A percentile compares a stretch with the other conserved stretches of the same genome.
phyloP scores from a whole-genome alignment of 2,113 vertebrate genomes.

The Tichodroma muraria region DNA sequence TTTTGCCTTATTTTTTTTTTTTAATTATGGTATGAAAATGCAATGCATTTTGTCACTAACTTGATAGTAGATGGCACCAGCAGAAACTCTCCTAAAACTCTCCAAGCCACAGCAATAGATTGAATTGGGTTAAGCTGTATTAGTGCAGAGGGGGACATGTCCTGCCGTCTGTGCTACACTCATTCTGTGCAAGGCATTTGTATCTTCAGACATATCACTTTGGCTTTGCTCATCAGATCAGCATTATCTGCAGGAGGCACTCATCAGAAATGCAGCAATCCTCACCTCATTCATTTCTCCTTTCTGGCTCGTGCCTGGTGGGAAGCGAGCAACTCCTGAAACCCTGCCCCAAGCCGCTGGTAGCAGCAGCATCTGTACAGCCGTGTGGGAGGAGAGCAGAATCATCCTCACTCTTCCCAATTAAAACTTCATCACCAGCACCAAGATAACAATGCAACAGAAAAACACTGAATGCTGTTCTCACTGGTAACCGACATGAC shows the following conservation, averaged over 20 bases:
- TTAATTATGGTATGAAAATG: neutral
- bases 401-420: neutral
- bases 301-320: neutral
- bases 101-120: neutral
- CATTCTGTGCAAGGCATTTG: neutral
- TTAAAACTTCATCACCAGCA: slow-evolving; percentile 18
- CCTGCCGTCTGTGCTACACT: neutral
- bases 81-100: neutral
- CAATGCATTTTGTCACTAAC: neutral
- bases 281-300: neutral
- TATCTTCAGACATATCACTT: neutral
- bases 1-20: neutral
- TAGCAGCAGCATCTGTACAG: neutral
- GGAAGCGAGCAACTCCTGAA: neutral
- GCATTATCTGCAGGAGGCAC: neutral
- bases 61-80: neutral
- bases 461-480: neutral
- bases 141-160: neutral
- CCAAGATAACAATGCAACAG: neutral
- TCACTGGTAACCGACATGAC: neutral
- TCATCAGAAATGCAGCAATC: neutral
- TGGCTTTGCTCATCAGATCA: neutral
- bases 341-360: neutral
- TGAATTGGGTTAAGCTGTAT: neutral
- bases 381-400: neutral